These are phyloP conservation scores for Clanis bilineata DNA, from an alignment of 2,888 invertebrate genomes.

Conservation along the genomic window DNA sequence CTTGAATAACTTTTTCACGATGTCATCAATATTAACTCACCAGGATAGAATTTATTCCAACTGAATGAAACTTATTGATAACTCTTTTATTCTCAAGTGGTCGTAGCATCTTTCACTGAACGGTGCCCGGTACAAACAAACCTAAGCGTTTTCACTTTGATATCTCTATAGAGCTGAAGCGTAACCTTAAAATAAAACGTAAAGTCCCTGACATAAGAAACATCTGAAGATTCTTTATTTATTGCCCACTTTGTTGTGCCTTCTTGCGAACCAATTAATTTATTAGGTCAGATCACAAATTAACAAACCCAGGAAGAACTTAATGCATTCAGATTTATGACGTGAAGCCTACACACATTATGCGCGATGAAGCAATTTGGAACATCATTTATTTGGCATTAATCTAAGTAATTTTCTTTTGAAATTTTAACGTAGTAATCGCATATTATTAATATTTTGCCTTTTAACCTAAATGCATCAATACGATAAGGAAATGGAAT, in stretches of 20 bases:
- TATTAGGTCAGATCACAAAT: conserved; percentile 70
- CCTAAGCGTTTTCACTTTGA: conserved; percentile 62
- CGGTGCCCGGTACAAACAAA: conserved; percentile 50
- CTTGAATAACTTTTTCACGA: conserved; percentile 7
- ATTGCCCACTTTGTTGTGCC: conserved; percentile 68
- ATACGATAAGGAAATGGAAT: background rate
- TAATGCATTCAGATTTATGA: conserved; percentile 57
- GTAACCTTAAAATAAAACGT: conserved; percentile 46
- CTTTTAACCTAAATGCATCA: background rate
- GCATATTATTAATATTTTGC: background rate
- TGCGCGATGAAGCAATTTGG: conserved; percentile 22
- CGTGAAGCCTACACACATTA: conserved; percentile 27
- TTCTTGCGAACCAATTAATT: conserved; percentile 72
- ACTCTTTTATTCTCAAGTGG: conserved; percentile 68
- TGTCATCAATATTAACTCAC: conserved; percentile 35
- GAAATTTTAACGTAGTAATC: background rate
- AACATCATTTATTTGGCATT: conserved; percentile 21
- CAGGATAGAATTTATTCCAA: conserved; percentile 54
- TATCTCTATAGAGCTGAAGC: conserved; percentile 57
- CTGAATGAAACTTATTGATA: conserved; percentile 74
- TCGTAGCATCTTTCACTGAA: conserved; percentile 68
- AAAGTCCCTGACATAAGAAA: conserved; percentile 58
- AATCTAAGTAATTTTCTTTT: conserved; percentile 25
- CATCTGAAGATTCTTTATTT: conserved; percentile 63
- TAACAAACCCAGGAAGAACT: conserved; percentile 68